Evolutionary conservation across 2,888 invertebrate genomes (phyloP).

Genomic region (Plagodis dolabraria): DNA sequence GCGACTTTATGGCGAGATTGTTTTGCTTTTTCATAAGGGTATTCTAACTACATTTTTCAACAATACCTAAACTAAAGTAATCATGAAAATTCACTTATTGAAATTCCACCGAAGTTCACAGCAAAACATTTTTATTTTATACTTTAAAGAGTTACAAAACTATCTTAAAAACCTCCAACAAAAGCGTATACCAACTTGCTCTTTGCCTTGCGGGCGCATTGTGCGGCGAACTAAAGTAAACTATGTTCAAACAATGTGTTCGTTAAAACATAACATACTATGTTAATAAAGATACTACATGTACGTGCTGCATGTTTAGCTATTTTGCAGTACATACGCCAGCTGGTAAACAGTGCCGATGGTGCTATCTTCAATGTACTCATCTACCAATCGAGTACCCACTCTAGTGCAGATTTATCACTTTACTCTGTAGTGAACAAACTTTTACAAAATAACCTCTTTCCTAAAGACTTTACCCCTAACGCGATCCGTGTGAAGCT

Average conservation of each 20-base stretch:
- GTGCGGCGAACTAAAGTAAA: constrained; percentile 13
- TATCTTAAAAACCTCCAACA: constrained; percentile 14
- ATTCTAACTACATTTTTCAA: too few species aligned
- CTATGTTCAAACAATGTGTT: constrained; percentile 14
- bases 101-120: too few species aligned
- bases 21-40: too few species aligned
- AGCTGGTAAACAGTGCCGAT: background rate
- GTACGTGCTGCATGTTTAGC: constrained; percentile 1
- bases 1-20: too few species aligned
- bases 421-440: background rate
- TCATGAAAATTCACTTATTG: too few species aligned
- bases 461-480: too few species aligned
- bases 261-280: constrained; percentile 3
- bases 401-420: background rate
- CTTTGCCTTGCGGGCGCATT: constrained; percentile 8
- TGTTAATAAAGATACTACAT: constrained; percentile 4
- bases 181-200: constrained; percentile 7
- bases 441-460: too few species aligned
- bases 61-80: too few species aligned
- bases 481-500: too few species aligned
- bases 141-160: constrained; percentile 2
- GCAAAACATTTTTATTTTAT: too few species aligned
- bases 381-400: too few species aligned
- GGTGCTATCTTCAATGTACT: background rate
- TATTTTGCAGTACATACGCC: background rate